Conservation (phyloP, 1,140 invertebrate genomes). For the Episyrphus balteatus region DNA sequence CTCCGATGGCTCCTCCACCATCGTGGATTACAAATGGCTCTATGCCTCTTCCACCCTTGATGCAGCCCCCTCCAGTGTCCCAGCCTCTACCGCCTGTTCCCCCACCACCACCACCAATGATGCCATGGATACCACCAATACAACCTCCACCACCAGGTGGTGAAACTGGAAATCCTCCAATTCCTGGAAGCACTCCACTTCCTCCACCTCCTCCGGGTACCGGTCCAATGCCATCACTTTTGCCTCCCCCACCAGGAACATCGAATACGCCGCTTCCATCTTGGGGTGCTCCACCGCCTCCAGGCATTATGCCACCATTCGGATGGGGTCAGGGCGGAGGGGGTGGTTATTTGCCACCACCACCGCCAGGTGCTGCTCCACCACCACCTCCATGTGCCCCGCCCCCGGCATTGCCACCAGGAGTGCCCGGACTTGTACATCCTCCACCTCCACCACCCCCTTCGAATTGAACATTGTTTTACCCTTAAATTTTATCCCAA, state of each 20-base stretch:
- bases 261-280: constrained; percentile 25
- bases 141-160: constrained; percentile 38
- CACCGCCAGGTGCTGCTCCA: constrained; percentile 37
- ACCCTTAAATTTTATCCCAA: too few species aligned
- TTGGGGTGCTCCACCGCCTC: constrained; percentile 39
- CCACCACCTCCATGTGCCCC: constrained; percentile 42
- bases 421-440: constrained; percentile 16
- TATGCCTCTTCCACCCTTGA: constrained; percentile 14
- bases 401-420: constrained; percentile 39
- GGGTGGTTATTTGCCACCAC: constrained; percentile 42
- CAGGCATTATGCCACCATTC: constrained; percentile 40
- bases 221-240: constrained; percentile 2
- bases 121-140: constrained; percentile 30
- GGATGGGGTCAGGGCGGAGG: constrained; percentile 25
- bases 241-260: constrained; percentile 22
- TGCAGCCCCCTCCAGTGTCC: constrained; percentile 22
- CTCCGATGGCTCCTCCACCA: constrained; percentile 6
- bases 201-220: constrained; percentile 20
- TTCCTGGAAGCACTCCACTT: constrained; percentile 25
- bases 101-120: constrained; percentile 30
- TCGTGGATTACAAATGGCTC: constrained; percentile 8
- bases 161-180: constrained; percentile 29
- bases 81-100: constrained; percentile 26
- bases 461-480: constrained; percentile 16
- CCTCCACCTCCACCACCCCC: constrained; percentile 41